Base-by-base conservation (phyloP, 2,797 vertebrate genomes). In the Mionectes olivaceus region DNA sequence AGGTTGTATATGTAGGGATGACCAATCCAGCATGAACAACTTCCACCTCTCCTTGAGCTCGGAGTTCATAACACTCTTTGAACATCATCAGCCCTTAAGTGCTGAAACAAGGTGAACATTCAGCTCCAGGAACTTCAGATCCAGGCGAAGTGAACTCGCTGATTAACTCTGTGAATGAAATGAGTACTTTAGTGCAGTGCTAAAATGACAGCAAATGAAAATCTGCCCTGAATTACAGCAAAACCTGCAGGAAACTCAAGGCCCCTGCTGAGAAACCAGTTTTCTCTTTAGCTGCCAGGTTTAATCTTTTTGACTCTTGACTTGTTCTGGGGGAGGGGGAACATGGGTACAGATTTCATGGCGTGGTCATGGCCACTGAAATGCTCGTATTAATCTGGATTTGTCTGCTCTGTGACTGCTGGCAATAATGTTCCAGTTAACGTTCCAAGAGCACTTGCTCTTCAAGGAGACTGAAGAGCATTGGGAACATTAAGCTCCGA, bases 401-500 rank as follows among this genome's bases (percentile, higher is more conserved):
- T 94, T 94, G 70, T 83, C 61, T 83, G 79, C 84, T 78, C 16
- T 61, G 74, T 77, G 84, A 32, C 61, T 87, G 37, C 41, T 90
- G 82, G 65, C 91, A 86, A 24, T 7, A 12, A 92, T 69, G 73
- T 35, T 35, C 73, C 89, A 70, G 60, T 93, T 91, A 92, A 63
- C 69, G 35, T 43, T 50, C 76, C 87, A 64, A 6, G 65, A 88
- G 71, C 65, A 15, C 44, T 83, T 86, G 74, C 53, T 82, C 28
- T 87, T 93, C 95, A 96, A 96, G 94, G 96, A 46, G 75, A 60
- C 65, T 25, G 83, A 93, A 93, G 92, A 96, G 59, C 89, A 25
- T 1, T 53, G 73, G 79, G 89, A 90, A 39, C 95, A 93, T 94
- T 96, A 96, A 96, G 77, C 82, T 92, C 78, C 56, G 92, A 91